Percentiles rank a stretch among this genome's conserved stretches.
phyloP scores from a whole-genome alignment of 2,888 invertebrate species.

The Seladonia tumulorum region DNA sequence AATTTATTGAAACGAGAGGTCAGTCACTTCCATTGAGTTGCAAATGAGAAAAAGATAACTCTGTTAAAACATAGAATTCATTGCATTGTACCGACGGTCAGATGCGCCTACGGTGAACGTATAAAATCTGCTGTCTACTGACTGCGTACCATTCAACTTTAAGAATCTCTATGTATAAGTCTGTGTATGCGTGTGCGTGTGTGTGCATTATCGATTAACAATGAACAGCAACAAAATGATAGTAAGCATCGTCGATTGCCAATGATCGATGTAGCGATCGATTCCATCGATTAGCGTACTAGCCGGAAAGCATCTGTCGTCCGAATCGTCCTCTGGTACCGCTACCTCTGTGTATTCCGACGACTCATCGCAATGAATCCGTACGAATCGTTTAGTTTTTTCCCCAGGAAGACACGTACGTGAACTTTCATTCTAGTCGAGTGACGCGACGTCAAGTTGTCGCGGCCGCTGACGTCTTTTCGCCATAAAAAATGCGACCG shows the following conservation, averaged over 20 bases:
- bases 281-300: slow-evolving; percentile 10
- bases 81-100: neutral
- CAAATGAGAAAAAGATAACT: neutral
- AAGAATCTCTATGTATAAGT: slow-evolving; percentile 60
- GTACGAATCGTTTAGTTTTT: slow-evolving; percentile 22
- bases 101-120: neutral
- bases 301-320: neutral
- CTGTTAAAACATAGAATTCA: neutral
- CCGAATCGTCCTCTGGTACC: neutral
- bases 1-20: no score
- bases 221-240: neutral
- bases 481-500: neutral
- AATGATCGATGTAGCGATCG: neutral
- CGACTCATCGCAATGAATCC: slow-evolving; percentile 34
- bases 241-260: slow-evolving; percentile 7
- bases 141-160: slow-evolving; percentile 1
- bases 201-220: slow-evolving; percentile 11
- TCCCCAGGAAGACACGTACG: neutral
- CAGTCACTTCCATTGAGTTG: neutral
- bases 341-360: neutral
- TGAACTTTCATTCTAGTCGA: slow-evolving; percentile 29
- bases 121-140: neutral
- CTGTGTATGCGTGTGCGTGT: neutral
- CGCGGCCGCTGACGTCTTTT: slow-evolving; percentile 6
- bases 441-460: neutral